Evolutionary conservation across 2,797 vertebrate species (phyloP).

Genomic region (Tamandua tetradactyla): DNA sequence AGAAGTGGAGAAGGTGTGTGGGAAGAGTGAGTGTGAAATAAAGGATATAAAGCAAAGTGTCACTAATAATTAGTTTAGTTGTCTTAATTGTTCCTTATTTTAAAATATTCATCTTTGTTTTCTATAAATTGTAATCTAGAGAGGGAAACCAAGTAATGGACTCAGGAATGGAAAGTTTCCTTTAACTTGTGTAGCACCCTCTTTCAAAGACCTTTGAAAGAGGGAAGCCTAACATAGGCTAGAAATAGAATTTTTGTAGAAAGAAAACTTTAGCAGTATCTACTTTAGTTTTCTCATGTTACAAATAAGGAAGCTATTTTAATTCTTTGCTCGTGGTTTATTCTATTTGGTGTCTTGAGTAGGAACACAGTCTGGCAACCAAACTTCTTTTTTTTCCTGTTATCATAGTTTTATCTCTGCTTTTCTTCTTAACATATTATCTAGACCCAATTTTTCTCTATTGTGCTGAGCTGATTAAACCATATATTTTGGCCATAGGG

Average conservation of each 20-base stretch:
- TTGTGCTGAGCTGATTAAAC: slow-evolving; percentile 22
- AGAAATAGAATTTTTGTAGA: slow-evolving; percentile 55
- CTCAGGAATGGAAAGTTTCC: slow-evolving; percentile 25
- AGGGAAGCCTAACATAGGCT: neutral
- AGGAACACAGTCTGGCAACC: slow-evolving; percentile 11
- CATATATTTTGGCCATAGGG: slow-evolving; percentile 29
- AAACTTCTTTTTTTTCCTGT: neutral
- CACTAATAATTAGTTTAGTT: neutral
- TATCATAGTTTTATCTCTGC: neutral
- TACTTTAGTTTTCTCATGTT: slow-evolving; percentile 34
- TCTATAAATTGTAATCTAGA: slow-evolving; percentile 28
- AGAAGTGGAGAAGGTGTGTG: neutral
- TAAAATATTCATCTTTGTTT: neutral
- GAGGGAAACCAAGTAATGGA: neutral
- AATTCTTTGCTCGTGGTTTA: slow-evolving; percentile 52
- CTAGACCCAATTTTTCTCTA: slow-evolving; percentile 32
- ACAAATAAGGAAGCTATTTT: slow-evolving; percentile 45
- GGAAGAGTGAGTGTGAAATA: neutral
- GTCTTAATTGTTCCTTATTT: neutral
- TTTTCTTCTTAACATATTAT: slow-evolving; percentile 35
- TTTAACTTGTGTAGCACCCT: neutral
- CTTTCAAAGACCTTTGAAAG: slow-evolving; percentile 49
- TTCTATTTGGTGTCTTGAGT: slow-evolving; percentile 22
- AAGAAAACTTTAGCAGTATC: slow-evolving; percentile 32
- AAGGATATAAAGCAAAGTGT: neutral